Evolutionary conservation across 2,888 invertebrate genomes (phyloP).

Genomic region (Apamea epomidion): DNA sequence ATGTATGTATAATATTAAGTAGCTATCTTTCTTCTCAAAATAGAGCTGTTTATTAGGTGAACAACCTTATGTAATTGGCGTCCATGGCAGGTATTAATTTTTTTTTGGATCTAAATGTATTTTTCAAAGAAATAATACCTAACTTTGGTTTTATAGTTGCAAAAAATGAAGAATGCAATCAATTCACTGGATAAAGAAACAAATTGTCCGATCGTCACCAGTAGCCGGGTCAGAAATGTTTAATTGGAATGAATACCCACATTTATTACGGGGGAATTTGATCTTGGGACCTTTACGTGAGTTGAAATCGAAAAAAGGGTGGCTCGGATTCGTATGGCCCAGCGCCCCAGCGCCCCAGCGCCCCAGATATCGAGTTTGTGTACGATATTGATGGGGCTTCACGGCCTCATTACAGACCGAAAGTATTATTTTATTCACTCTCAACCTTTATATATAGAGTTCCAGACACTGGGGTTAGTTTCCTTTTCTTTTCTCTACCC

Average conservation of each 20-base stretch:
- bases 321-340: constrained; percentile 37
- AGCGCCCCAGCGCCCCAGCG: constrained; percentile 30
- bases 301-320: constrained; percentile 67
- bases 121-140: background rate
- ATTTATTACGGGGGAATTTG: constrained; percentile 78
- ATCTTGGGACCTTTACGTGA: constrained; percentile 78
- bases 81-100: too few relatives aligned
- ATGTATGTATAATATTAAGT: constrained; percentile 5
- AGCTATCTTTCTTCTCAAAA: background rate
- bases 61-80: background rate
- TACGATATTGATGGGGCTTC: constrained; percentile 57
- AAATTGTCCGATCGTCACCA: constrained; percentile 56
- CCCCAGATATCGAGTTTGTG: constrained; percentile 54
- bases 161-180: constrained; percentile 2
- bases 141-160: background rate
- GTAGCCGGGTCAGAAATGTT: constrained; percentile 69
- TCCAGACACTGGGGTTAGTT: constrained; percentile 11
- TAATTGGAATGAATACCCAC: constrained; percentile 74
- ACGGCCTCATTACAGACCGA: constrained; percentile 40
- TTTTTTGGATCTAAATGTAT: background rate
- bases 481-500: constrained; percentile 12
- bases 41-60: background rate
- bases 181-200: constrained; percentile 20
- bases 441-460: constrained; percentile 41
- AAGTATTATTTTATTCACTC: constrained; percentile 50